Evolutionary conservation across 2,113 vertebrate species (phyloP).

Genomic region (Trogon surrucura): DNA sequence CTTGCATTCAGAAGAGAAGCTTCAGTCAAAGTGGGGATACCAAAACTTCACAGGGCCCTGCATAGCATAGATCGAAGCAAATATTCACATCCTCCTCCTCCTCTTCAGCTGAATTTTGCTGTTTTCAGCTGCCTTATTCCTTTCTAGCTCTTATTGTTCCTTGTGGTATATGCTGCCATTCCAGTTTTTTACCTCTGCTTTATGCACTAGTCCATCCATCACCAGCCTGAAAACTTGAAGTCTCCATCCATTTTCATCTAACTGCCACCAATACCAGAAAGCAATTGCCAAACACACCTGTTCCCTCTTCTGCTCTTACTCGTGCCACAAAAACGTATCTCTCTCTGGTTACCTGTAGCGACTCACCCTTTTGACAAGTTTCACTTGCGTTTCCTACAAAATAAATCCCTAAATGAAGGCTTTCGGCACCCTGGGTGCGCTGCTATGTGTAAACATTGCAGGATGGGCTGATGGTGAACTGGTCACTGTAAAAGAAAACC

Average conservation of each 20-base stretch:
- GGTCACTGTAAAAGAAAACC: neutral
- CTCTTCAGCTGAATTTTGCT: neutral
- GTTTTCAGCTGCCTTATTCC: neutral
- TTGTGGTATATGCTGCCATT: neutral
- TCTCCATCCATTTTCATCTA: neutral
- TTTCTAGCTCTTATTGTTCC: neutral
- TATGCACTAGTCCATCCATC: neutral
- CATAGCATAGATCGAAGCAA: neutral
- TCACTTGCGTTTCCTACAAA: neutral
- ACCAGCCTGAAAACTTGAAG: neutral
- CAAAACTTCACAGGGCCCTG: neutral
- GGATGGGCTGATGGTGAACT: neutral
- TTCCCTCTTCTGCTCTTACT: neutral
- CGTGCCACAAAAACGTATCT: fast-evolving
- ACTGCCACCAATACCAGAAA: neutral
- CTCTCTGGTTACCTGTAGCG: neutral
- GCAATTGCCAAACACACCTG: fast-evolving
- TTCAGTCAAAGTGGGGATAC: neutral
- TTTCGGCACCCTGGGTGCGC: neutral
- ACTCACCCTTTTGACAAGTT: neutral
- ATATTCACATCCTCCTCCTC: fast-evolving
- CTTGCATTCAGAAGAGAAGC: neutral
- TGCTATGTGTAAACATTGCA: neutral
- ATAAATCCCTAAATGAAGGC: neutral
- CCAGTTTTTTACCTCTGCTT: fast-evolving